Percentiles rank a stretch among this genome's conserved stretches.
Conservation (phyloP, 2,113 vertebrate species). For the Barnardius zonarius region DNA sequence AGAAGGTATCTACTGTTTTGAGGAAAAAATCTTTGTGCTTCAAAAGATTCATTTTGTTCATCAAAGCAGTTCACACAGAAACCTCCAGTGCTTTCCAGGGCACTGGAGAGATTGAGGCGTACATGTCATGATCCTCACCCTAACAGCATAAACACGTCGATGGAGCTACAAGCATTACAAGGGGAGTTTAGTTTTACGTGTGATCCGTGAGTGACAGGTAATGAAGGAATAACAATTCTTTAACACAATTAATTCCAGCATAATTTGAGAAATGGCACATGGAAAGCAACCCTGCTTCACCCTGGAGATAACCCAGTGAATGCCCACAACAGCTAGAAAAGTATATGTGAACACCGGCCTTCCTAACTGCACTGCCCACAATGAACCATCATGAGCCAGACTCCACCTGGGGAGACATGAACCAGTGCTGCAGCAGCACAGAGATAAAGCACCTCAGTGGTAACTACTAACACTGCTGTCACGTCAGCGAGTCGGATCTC, state of each 20-base stretch:
- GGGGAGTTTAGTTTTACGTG: accelerated
- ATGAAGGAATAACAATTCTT: neutral
- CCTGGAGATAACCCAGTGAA: neutral
- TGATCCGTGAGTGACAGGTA: neutral
- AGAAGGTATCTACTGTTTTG: neutral
- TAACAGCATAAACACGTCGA: accelerated
- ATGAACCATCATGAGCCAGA: accelerated
- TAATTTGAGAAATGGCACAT: neutral
- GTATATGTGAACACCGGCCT: accelerated
- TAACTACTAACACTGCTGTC: neutral
- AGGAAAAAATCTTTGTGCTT: neutral
- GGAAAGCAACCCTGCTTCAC: neutral
- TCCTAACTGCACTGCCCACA: neutral
- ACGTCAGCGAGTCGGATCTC: neutral
- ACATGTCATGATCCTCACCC: neutral
- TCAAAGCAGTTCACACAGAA: neutral
- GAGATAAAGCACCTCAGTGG: neutral
- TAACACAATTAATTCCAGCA: neutral
- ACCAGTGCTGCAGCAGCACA: neutral
- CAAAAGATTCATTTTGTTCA: neutral
- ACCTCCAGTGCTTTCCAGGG: neutral
- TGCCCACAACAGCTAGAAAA: neutral
- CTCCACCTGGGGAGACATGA: neutral
- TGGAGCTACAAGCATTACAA: neutral
- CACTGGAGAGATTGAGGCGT: neutral